Evolutionary conservation across 2,888 invertebrate species (phyloP).

Genomic region (Perithous albicinctus): DNA sequence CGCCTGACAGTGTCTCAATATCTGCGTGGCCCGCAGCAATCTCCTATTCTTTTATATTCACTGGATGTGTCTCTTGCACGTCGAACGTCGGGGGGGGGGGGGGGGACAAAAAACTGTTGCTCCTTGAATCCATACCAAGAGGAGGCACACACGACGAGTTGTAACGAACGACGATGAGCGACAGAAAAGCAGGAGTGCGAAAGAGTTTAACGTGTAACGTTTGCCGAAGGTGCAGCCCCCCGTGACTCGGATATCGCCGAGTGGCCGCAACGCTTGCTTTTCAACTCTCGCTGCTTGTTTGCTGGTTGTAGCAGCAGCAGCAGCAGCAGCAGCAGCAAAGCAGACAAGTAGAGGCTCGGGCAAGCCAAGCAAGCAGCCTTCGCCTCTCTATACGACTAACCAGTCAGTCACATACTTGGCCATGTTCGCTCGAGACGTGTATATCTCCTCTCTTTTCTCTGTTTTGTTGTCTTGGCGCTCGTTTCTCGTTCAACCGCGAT

Average conservation of each 20-base stretch:
- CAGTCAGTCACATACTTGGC: slow-evolving; percentile 57
- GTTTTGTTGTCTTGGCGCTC: not conserved
- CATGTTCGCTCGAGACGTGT: slow-evolving; percentile 52
- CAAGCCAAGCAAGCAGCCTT: slow-evolving; percentile 57
- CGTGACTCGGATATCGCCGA: slow-evolving; percentile 61
- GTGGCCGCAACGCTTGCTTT: slow-evolving; percentile 34
- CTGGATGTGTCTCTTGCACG: not conserved
- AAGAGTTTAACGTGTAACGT: too few species aligned
- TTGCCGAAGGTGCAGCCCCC: slow-evolving; percentile 77
- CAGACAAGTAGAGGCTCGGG: slow-evolving; percentile 28
- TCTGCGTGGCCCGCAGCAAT: not conserved
- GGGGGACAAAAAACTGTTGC: not conserved
- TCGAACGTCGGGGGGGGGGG: not conserved
- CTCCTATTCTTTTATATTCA: too few species aligned
- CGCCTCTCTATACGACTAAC: slow-evolving; percentile 55
- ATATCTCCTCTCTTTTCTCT: slow-evolving; percentile 33
- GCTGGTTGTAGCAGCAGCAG: slow-evolving; percentile 18
- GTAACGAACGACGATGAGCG: slow-evolving; percentile 63
- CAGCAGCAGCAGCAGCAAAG: slow-evolving; percentile 32
- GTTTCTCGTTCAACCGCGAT: slow-evolving; percentile 5
- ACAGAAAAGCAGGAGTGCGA: slow-evolving; percentile 76
- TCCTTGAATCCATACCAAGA: slow-evolving; percentile 23
- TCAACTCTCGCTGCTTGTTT: slow-evolving; percentile 56
- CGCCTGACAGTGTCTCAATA: not conserved
- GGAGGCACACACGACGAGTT: too few species aligned